Conservation (phyloP, 1,140 invertebrate species). For the Frieseomelitta varia region DNA sequence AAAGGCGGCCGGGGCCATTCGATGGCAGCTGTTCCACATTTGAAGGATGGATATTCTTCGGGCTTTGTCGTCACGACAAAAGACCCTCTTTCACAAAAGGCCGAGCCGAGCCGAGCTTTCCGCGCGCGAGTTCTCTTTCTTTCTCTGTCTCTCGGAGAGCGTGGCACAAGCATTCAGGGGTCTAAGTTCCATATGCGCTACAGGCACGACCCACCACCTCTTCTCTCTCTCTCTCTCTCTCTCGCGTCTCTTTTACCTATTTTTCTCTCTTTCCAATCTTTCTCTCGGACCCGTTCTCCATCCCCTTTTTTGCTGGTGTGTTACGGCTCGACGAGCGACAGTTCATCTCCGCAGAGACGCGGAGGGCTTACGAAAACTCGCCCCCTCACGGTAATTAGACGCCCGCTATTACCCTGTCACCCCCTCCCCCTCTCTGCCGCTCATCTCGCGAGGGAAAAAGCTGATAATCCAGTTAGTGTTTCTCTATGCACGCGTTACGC, state of each 20-base stretch:
- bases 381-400: slow-evolving; percentile 13
- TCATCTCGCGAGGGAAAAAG: background rate
- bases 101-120: slow-evolving; percentile 66
- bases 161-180: slow-evolving; percentile 53
- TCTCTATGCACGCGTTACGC: background rate
- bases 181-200: slow-evolving; percentile 58
- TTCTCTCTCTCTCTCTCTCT: slow-evolving; percentile 4
- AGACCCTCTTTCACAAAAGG: slow-evolving; percentile 76
- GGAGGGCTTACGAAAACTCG: slow-evolving; percentile 17
- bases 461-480: slow-evolving; percentile 23
- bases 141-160: slow-evolving; percentile 42
- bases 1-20: slow-evolving; percentile 72
- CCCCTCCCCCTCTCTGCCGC: background rate
- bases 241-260: slow-evolving; percentile 22
- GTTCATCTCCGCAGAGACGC: background rate
- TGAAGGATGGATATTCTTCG: slow-evolving; percentile 80
- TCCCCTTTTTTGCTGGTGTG: background rate
- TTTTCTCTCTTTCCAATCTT: slow-evolving; percentile 17
- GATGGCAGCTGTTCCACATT: slow-evolving; percentile 81
- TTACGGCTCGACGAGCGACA: background rate
- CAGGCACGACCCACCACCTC: slow-evolving; percentile 1
- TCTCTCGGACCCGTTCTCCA: background rate
- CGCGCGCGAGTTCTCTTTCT: slow-evolving; percentile 53
- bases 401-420: background rate
- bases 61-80: slow-evolving; percentile 79